A percentile compares a stretch with the other conserved stretches of the same genome.
Conservation (phyloP, 53 echinoderm and acorn worm species). For the Temnopleurus reevesii region DNA sequence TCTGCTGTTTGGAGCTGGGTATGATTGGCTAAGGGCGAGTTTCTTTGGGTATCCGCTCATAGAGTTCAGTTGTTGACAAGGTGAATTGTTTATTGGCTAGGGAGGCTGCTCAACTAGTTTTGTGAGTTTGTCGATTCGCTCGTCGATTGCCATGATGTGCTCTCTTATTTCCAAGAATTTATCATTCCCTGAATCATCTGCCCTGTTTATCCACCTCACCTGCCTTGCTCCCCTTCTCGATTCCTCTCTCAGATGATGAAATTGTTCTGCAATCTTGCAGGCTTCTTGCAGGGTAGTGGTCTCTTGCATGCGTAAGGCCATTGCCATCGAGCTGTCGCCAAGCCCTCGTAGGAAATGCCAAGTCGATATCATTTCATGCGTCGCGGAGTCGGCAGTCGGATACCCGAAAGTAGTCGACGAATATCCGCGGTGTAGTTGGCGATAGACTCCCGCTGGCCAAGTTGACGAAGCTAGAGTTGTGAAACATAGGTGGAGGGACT, state of each 20-base stretch:
- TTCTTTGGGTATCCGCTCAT: not conserved
- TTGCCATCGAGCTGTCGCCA: constrained; percentile 45
- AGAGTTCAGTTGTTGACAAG: constrained; percentile 35
- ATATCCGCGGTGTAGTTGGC: constrained; percentile 52
- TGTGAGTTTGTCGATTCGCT: not conserved
- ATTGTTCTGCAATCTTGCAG: constrained; percentile 47
- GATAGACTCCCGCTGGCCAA: not conserved
- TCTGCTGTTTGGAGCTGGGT: constrained; percentile 22
- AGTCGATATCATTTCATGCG: constrained; percentile 54
- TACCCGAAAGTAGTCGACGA: constrained; percentile 33
- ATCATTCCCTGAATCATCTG: not conserved
- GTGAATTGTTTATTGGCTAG: not conserved
- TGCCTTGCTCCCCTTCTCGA: not conserved
- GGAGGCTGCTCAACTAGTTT: not conserved
- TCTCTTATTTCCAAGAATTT: not conserved
- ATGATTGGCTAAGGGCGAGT: not conserved
- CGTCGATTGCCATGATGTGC: not conserved
- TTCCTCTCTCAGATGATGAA: not conserved
- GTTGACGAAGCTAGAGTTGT: not conserved
- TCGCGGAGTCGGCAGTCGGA: constrained; percentile 32
- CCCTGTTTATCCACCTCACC: not conserved
- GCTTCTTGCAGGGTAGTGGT: constrained; percentile 47
- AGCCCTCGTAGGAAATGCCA: constrained; percentile 47
- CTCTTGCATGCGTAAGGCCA: constrained; percentile 55
- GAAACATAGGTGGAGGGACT: constrained; percentile 10